Base-by-base conservation (phyloP, 2,888 invertebrate genomes). In the Mechanitis mazaeus region DNA sequence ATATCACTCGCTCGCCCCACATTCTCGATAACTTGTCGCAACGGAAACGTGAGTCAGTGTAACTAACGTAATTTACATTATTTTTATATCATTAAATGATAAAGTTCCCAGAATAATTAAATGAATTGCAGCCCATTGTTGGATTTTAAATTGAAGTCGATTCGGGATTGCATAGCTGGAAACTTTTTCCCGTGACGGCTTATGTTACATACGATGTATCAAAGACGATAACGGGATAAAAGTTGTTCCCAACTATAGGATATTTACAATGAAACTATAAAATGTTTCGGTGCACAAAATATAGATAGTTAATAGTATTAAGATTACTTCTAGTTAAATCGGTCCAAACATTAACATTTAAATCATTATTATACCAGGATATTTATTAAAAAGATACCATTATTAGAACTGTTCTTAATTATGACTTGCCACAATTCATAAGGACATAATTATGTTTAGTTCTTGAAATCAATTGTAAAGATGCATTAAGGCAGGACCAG, bases 141-240 rank as follows among this genome's bases (percentile, higher is more conserved):
- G 33, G 35, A 28, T 61, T 33, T 62, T 59, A 75, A 76, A 76
- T 78, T 73, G 66, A 74, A 66, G 71, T 74, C 73, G 68, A 76
- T 78, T 74, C 71, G 68, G 71, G 74, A 72, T 72, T 67, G 70
- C 84, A 87, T 89, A 81, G 70, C 87, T 78, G 70, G 71, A 71
- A 83, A 72, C 77, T 76, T 77, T 77, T 83, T 89, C 89, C 89
- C 89, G 85, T 89, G 88, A 89, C 87, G 87, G 76, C 58, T 58
- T 58, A 50, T 31, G 11, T 59, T 63, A 64, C 65, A 57, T 63
- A 53, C 56, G 58, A 63, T 56, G 59, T 63, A 60, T 60, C 58
- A 56, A n/a, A 38, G 45, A 60, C 55, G 61, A 54, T 42, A 42
- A 9, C 6, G 42, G 7, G 2, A 9, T 42, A 2, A 42, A 42